Base-by-base conservation (phyloP, 2,888 invertebrate genomes). In the Andrena camellia region DNA sequence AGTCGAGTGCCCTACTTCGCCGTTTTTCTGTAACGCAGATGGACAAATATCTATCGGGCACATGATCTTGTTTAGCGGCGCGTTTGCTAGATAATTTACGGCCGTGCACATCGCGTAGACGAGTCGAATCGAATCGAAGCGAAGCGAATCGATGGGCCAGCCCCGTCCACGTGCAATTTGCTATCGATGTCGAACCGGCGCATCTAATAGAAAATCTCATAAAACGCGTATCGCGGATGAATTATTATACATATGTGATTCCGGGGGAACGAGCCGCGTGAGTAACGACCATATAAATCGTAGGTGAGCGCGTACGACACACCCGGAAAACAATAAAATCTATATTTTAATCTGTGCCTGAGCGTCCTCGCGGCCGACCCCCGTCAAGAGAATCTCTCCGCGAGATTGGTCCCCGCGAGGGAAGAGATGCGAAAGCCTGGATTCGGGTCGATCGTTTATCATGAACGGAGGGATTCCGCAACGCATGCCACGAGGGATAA, bases 291-390 rank as follows among this genome's bases (percentile, higher is more conserved):
- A 81, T 88, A 92, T 92, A 92, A 92, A 92, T 92, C 90, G 89
- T 85, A 76, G 81, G 84, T 81, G 88, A 88, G 86, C 84, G 89
- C 86, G 81, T 77, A 82, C 79, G 85, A 82, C 88, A 83, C 88
- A 84, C 83, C 86, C 86, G 88, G 88, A 90, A 92, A 92, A 92
- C 93, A 92, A 93, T 93, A 91, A 93, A 93, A 92, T 92, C 92
- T 92, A 92, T 93, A 93, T 92, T 93, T 92, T 92, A 93, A 93
- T 92, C 91, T 88, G 86, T 89, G 88, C 84, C 85, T 81, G 90
- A 88, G 79, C 81, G 70, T 77, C 80, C 77, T 84, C 78, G 64
- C 85, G 66, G 71, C 68, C 74, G 6, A 33, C 73, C 73, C 78
- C 66, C 74, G 78, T 83, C 88, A 81, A 69, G 86, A 82, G 86